Conservation (phyloP, 2,113 vertebrate species). For the Bungarus multicinctus region DNA sequence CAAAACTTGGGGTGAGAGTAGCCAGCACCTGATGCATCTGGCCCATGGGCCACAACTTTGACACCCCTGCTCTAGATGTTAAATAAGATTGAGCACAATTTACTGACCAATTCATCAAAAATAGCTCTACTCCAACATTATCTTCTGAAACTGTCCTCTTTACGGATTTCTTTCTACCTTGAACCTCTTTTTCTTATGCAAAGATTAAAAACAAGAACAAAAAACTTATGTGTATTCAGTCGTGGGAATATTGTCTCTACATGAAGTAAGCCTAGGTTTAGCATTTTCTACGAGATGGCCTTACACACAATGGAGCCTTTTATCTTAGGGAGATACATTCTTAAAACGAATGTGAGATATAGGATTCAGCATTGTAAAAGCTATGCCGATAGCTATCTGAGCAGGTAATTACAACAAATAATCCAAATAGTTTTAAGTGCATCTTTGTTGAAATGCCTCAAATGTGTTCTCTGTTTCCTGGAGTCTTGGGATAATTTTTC, state of each 20-base stretch:
- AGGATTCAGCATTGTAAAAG: neutral
- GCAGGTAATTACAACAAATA: constrained; percentile 11
- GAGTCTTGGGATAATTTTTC: neutral
- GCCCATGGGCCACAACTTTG: too few species aligned
- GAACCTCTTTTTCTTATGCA: neutral
- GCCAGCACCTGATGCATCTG: too few species aligned
- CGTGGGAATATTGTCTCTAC: neutral
- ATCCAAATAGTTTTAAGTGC: neutral
- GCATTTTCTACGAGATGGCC: neutral
- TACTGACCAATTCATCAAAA: neutral
- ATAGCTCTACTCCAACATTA: neutral
- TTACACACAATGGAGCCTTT: neutral
- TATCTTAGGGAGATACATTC: neutral
- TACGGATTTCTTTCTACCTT: neutral
- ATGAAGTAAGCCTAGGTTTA: neutral
- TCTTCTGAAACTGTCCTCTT: neutral
- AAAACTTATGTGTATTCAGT: neutral
- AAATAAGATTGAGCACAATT: neutral
- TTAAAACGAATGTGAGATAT: neutral
- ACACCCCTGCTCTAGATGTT: neutral
- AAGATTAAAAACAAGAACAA: neutral
- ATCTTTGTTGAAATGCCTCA: neutral
- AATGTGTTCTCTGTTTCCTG: neutral
- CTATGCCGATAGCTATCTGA: neutral
- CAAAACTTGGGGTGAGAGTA: neutral